phyloP scores from a whole-genome alignment of 2,888 invertebrate species.

The Mystacides longicornis region DNA sequence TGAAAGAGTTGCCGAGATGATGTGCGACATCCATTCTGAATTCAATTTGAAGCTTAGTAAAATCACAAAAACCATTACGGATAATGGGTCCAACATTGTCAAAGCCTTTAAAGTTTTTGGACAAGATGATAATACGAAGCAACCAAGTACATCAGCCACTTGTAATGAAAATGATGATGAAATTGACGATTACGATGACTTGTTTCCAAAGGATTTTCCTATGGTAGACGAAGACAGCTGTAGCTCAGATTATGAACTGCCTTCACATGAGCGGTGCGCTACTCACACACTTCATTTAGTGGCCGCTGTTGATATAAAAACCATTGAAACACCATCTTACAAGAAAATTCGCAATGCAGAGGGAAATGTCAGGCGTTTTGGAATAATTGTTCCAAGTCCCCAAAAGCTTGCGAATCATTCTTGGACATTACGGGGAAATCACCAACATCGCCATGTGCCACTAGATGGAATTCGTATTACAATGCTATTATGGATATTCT shows the following conservation, averaged over 20 bases:
- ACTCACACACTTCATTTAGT: not conserved
- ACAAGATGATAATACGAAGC: not conserved
- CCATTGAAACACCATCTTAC: not conserved
- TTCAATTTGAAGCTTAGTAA: not conserved
- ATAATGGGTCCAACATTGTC: not conserved
- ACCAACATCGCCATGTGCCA: not conserved
- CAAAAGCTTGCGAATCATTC: not conserved
- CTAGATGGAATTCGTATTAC: not conserved
- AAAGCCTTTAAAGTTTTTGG: not conserved
- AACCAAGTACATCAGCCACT: not conserved
- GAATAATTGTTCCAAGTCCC: not conserved
- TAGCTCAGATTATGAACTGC: not conserved
- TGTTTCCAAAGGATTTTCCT: not conserved
- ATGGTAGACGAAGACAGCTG: not conserved
- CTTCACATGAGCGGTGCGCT: not conserved
- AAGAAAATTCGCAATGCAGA: not conserved
- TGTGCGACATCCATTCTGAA: not conserved
- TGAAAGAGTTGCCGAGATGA: not conserved
- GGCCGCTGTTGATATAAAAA: not conserved
- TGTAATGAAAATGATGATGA: not conserved
- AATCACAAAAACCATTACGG: not conserved
- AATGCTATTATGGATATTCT: not conserved
- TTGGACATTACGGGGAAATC: not conserved
- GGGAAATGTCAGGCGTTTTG: not conserved
- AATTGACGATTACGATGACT: too few species aligned